Percentiles rank a stretch among this genome's conserved stretches.
These are phyloP conservation scores for Tupaia tana DNA, from an alignment of 2,113 vertebrate genomes.

Conservation along the genomic window DNA sequence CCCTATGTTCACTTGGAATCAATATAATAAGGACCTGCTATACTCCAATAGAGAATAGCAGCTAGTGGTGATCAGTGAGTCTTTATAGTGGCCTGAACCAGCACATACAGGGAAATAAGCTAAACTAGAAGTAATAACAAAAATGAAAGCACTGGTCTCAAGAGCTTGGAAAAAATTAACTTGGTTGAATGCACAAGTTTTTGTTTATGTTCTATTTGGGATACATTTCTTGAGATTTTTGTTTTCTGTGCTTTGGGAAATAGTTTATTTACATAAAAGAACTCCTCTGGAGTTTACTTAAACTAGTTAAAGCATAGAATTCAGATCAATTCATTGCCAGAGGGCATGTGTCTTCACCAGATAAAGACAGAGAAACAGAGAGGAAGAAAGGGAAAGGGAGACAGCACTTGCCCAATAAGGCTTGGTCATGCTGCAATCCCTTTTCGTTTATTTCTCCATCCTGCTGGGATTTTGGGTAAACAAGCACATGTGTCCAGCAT, in stretches of 20 bases:
- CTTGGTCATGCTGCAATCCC: too few relatives aligned
- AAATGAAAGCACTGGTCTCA: neutral
- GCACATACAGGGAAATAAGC: neutral
- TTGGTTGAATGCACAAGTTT: neutral
- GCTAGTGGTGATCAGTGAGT: neutral
- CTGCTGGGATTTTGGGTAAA: too few relatives aligned
- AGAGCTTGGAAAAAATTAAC: slow-evolving; percentile 21
- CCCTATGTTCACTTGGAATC: neutral
- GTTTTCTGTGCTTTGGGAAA: slow-evolving; percentile 16
- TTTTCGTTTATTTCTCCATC: too few relatives aligned
- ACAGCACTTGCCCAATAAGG: too few relatives aligned
- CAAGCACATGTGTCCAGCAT: too few relatives aligned
- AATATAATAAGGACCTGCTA: neutral
- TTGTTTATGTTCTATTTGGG: neutral
- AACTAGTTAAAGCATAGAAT: neutral
- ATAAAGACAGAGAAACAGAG: too few relatives aligned
- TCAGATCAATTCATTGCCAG: neutral
- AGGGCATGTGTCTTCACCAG: too few relatives aligned
- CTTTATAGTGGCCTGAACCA: slow-evolving; percentile 1
- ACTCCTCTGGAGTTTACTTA: slow-evolving; percentile 12
- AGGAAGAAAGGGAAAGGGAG: too few relatives aligned
- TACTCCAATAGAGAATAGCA: neutral
- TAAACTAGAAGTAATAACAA: slow-evolving; percentile 35
- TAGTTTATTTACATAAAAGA: slow-evolving; percentile 21
- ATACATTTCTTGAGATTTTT: slow-evolving; percentile 45